Evolutionary conservation across 1,140 invertebrate species (phyloP), one percentile per base, ranked within the genome.

Genomic region (Marisa cornuarietis): DNA sequence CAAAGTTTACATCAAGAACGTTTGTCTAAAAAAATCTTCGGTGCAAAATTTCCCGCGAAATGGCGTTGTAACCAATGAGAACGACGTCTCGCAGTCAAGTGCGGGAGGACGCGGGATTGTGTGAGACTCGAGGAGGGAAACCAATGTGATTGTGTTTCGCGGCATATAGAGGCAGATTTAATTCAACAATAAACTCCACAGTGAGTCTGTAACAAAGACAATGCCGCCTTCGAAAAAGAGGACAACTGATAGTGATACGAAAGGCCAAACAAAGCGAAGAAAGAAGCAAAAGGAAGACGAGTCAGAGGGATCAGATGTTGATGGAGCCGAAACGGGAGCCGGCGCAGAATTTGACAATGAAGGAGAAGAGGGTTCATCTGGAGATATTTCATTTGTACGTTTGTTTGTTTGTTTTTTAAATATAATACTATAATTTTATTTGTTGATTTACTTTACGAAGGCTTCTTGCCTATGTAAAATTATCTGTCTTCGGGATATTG

Each of bases 201-300:
- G 52, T 63, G 62, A 20, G 10, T 49, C 31, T 76, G 18, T 49
- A 24, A 31, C 22, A n/a, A 68, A 68, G 26, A 68, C 26, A 68
- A 68, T 68, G 65, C 65, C 65, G 84, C 85, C 86, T 79, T 84
- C 86, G 65, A 86, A 86, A 62, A 87, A 87, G 69, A 81, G 85
- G 78, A 80, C 82, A 26, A 63, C 83, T 13, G 85, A 85, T 69
- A 81, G 77, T 62, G 84, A 85, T 66, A 81, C 76, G 52, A 85
- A 85, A 24, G 73, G 81, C 75, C 54, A 81, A 78, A 71, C 79
- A 22, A 87, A 87, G 81, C 82, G 84, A 49, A 83, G 83, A 62
- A 87, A 87, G 82, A 88, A 85, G 79, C 83, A 85, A 78, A 80
- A 85, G 20, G 42, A 79, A 69, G 81, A 85, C 63, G 84, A 84